A percentile compares a stretch with the other conserved stretches of the same genome.
Conservation (phyloP, 2,888 invertebrate species). For the Plebejus anna region DNA sequence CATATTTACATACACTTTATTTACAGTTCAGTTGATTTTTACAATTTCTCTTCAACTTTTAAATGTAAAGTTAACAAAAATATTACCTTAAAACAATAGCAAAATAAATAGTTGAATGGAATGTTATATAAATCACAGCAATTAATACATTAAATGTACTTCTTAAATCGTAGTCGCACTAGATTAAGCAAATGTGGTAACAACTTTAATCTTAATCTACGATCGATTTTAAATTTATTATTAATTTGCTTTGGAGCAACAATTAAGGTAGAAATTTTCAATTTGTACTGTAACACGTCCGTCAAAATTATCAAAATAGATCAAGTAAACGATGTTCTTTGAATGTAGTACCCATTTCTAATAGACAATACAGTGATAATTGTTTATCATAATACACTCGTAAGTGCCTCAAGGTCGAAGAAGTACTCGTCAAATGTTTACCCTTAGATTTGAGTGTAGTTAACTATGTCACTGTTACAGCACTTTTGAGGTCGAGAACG, state of each 20-base stretch:
- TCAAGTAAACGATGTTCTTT: not conserved
- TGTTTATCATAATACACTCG: conserved; percentile 36
- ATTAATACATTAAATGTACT: conserved; percentile 26
- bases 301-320: not conserved
- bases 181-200: not conserved
- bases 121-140: conserved; percentile 34
- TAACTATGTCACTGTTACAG: conserved; percentile 46
- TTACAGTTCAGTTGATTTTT: conserved; percentile 27
- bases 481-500: conserved; percentile 58
- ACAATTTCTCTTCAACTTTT: not conserved
- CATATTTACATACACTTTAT: conserved; percentile 37
- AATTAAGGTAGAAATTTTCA: not conserved
- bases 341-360: not conserved
- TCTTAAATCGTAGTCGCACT: not conserved
- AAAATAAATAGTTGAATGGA: conserved; percentile 31
- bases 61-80: conserved; percentile 25
- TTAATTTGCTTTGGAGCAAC: not conserved
- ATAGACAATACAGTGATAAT: conserved; percentile 16
- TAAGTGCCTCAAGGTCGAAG: conserved; percentile 40
- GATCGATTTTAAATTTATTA: not conserved
- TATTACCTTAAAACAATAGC: conserved; percentile 22
- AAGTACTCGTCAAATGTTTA: conserved; percentile 39
- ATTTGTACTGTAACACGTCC: not conserved
- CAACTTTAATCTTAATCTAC: not conserved
- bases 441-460: conserved; percentile 45